These are phyloP conservation scores for Papilio dardanus DNA, from an alignment of 1,140 invertebrate species.

Conservation along the genomic window DNA sequence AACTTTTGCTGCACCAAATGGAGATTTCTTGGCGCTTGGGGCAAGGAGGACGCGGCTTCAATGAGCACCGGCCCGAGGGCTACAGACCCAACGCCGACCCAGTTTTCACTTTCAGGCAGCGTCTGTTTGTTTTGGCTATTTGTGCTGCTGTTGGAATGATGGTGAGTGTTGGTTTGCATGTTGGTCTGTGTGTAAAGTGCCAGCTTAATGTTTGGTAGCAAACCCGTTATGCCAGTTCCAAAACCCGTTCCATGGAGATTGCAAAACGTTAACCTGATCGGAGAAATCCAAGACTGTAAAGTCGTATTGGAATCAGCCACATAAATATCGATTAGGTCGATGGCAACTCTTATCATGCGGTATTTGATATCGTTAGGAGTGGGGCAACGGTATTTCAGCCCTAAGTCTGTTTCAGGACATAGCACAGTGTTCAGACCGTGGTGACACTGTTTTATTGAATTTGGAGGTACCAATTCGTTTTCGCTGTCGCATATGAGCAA, in stretches of 20 bases:
- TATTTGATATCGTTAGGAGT: conserved; percentile 97
- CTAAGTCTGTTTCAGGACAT: conserved; percentile 88
- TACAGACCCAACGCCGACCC: conserved; percentile 96
- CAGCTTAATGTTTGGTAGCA: conserved; percentile 88
- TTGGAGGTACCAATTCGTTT: conserved; percentile 92
- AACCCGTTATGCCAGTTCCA: conserved; percentile 93
- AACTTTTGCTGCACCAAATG: conserved; percentile 93
- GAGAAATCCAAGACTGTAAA: conserved; percentile 94
- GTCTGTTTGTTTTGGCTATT: conserved; percentile 63
- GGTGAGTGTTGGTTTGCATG: conserved; percentile 71
- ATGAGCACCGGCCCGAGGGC: conserved; percentile 94
- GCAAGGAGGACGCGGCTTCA: conserved; percentile 94
- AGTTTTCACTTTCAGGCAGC: conserved; percentile 85
- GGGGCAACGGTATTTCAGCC: conserved; percentile 90
- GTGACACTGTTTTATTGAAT: conserved; percentile 91
- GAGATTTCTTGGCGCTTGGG: conserved; percentile 88
- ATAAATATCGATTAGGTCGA: conserved; percentile 96
- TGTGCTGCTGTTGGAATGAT: conserved; percentile 70
- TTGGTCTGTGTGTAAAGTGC: conserved; percentile 77
- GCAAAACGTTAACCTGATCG: conserved; percentile 94
- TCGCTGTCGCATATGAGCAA: conserved; percentile 94
- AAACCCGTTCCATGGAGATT: conserved; percentile 96
- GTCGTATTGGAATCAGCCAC: conserved; percentile 94
- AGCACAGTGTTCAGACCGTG: conserved; percentile 90
- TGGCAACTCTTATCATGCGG: conserved; percentile 93